Percentiles rank a stretch among this genome's conserved stretches.
Conservation (phyloP, 2,888 invertebrate species). For the Mylabris sibirica region DNA sequence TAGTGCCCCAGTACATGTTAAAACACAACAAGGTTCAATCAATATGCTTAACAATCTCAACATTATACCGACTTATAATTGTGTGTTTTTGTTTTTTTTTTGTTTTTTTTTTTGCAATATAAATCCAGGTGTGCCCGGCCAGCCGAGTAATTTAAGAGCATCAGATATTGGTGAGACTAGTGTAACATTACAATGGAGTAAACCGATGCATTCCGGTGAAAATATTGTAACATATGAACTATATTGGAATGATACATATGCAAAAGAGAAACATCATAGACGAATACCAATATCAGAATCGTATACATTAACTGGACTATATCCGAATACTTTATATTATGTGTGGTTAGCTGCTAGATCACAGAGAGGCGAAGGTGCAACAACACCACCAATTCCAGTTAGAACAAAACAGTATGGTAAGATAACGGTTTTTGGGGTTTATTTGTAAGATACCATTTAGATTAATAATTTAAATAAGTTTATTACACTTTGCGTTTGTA, state of each 20-base stretch:
- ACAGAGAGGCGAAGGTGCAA: conserved; percentile 92
- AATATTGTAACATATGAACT: conserved; percentile 95
- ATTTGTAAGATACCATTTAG: conserved; percentile 22
- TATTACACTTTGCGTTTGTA: conserved; percentile 29
- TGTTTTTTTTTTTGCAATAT: neutral
- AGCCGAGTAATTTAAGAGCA: conserved; percentile 89
- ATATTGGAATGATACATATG: conserved; percentile 97
- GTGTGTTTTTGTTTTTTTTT: no score
- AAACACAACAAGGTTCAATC: conserved; percentile 88
- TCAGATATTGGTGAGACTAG: conserved; percentile 89
- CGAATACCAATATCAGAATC: conserved; percentile 84
- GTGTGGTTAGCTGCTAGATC: conserved; percentile 96
- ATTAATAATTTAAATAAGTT: conserved; percentile 17
- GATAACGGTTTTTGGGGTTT: conserved; percentile 57
- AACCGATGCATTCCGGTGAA: conserved; percentile 90
- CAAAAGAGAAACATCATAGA: conserved; percentile 86
- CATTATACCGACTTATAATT: neutral
- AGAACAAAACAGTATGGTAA: conserved; percentile 98
- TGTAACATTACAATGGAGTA: conserved; percentile 90
- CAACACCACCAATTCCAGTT: conserved; percentile 92
- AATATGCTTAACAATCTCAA: neutral
- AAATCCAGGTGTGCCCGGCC: conserved; percentile 87
- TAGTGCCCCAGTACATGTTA: conserved; percentile 96
- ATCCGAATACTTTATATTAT: conserved; percentile 96
- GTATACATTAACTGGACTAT: conserved; percentile 88